These are phyloP conservation scores for Elephantulus edwardii DNA, from an alignment of 2,113 vertebrate species.

Conservation along the genomic window DNA sequence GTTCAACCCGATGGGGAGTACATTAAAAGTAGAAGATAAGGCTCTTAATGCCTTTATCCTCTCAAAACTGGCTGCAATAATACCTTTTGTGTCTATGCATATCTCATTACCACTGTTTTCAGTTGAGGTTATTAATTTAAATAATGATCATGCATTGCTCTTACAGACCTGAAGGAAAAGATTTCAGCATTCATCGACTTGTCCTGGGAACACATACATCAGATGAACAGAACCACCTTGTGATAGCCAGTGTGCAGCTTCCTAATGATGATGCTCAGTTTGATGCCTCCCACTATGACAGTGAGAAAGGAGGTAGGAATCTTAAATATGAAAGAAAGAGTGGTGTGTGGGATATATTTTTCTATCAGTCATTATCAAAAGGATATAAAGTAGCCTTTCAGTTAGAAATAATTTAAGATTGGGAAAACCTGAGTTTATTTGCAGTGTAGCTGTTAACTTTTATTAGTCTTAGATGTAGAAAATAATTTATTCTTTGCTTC, in stretches of 20 bases:
- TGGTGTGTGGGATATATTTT: neutral
- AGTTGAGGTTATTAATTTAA: constrained; percentile 37
- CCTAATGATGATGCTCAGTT: constrained; percentile 98
- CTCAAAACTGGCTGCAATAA: neutral
- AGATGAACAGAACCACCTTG: constrained; percentile 97
- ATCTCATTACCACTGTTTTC: neutral
- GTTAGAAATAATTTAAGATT: constrained; percentile 35
- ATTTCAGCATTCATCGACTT: constrained; percentile 97
- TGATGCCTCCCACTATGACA: constrained; percentile 98
- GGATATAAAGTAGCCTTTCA: neutral
- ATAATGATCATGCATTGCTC: constrained; percentile 19
- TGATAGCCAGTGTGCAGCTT: constrained; percentile 97
- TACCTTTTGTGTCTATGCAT: neutral
- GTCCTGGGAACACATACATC: constrained; percentile 98
- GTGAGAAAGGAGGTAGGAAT: constrained; percentile 95
- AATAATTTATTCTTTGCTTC: constrained; percentile 26
- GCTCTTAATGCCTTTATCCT: neutral
- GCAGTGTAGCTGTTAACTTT: neutral
- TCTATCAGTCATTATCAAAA: neutral
- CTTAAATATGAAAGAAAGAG: neutral
- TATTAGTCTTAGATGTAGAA: neutral
- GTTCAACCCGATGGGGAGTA: neutral
- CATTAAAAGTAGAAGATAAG: neutral
- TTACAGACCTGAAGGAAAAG: constrained; percentile 96
- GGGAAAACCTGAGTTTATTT: constrained; percentile 20